Conservation (phyloP, 2,113 vertebrate genomes). For the Psammodynastes pulverulentus region DNA sequence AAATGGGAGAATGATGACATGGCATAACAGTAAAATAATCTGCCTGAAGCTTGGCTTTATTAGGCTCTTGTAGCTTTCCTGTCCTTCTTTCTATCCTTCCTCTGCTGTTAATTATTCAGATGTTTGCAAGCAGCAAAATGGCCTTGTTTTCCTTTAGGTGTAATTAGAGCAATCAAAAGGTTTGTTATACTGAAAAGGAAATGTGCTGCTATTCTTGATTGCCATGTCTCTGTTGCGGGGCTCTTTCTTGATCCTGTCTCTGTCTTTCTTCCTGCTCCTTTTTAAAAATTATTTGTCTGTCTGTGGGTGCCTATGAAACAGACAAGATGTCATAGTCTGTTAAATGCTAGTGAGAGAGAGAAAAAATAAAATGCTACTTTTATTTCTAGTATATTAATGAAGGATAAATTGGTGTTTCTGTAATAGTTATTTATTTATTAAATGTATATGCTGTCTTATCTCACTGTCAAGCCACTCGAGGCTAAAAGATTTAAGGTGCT, state of each 20-base stretch:
- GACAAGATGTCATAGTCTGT: not conserved
- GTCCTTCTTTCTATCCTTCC: constrained; percentile 54
- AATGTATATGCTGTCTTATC: not conserved
- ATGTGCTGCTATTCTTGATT: constrained; percentile 23
- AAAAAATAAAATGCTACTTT: constrained; percentile 8
- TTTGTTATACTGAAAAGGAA: constrained; percentile 59
- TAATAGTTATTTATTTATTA: constrained; percentile 45
- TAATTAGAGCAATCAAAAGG: constrained; percentile 73
- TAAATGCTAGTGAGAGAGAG: not conserved
- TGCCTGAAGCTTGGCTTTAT: constrained; percentile 30
- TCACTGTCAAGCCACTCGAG: not conserved
- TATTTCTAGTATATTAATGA: constrained; percentile 48
- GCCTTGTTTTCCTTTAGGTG: constrained; percentile 71
- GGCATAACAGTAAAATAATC: constrained; percentile 19
- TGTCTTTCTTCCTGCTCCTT: not conserved
- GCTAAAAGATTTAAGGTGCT: not conserved
- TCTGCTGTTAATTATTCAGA: constrained; percentile 74
- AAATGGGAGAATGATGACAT: constrained; percentile 27
- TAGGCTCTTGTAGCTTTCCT: constrained; percentile 48
- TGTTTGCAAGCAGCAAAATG: constrained; percentile 51
- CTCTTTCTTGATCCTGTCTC: not conserved
- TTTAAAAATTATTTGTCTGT: constrained; percentile 18
- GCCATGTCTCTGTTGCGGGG: not conserved
- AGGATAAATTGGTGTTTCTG: constrained; percentile 61
- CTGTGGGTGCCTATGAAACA: not conserved